Evolutionary conservation across 2,797 vertebrate species (phyloP).

Genomic region (Rhyacichthys aspro): DNA sequence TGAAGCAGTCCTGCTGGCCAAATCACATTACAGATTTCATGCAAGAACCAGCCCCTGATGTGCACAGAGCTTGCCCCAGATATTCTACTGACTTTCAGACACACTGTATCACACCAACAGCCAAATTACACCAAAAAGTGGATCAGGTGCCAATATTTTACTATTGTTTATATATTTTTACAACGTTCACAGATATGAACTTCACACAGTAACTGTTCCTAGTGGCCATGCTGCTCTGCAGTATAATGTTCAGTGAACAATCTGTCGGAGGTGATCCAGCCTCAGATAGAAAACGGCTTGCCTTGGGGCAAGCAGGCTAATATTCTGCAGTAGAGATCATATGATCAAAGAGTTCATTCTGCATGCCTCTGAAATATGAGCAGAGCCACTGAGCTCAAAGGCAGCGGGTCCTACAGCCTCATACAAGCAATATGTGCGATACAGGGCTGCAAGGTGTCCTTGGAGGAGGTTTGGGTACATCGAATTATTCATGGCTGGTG

Average conservation of each 20-base stretch:
- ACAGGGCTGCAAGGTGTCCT: constrained; percentile 28
- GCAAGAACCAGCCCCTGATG: neutral
- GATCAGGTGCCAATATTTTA: no score
- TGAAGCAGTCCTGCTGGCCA: constrained; percentile 4
- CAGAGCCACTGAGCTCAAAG: constrained; percentile 38
- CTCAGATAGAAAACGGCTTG: constrained; percentile 21
- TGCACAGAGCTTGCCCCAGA: neutral
- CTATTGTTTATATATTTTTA: no score
- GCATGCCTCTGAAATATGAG: constrained; percentile 34
- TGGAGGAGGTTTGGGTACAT: constrained; percentile 47
- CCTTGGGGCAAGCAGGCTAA: constrained; percentile 29
- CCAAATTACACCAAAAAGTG: no score
- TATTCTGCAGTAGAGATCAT: constrained; percentile 38
- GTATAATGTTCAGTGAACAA: constrained; percentile 6
- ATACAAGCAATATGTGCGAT: constrained; percentile 7
- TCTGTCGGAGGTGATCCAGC: constrained; percentile 29
- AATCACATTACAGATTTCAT: constrained; percentile 11
- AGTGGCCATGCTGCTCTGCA: constrained; percentile 1
- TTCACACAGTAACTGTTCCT: constrained; percentile 2
- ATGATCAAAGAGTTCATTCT: constrained; percentile 52
- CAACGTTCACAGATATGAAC: neutral
- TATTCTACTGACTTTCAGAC: neutral
- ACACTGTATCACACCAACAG: no score
- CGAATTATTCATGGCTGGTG: constrained; percentile 59
- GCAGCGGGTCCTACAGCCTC: constrained; percentile 34